Percentiles rank a stretch among this genome's conserved stretches.
Conservation (phyloP, 2,113 vertebrate genomes). For the Cacatua alba region DNA sequence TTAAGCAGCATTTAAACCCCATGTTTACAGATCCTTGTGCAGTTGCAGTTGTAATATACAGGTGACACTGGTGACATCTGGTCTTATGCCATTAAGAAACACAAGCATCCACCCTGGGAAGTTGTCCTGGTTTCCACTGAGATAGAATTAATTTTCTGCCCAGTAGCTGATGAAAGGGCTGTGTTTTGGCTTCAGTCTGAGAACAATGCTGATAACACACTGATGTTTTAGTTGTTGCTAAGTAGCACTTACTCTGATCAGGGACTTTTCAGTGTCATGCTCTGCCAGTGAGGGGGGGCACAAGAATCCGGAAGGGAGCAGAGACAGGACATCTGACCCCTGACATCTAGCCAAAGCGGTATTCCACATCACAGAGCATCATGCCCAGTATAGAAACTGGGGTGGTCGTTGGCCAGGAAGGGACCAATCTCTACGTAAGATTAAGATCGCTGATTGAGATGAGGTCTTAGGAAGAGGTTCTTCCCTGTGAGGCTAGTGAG, state of each 20-base stretch:
- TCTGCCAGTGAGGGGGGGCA: neutral
- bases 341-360: neutral
- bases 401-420: neutral
- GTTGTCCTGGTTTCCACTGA: neutral
- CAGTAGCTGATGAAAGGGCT: neutral
- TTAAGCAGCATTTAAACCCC: neutral
- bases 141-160: neutral
- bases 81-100: neutral
- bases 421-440: neutral
- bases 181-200: neutral
- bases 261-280: neutral
- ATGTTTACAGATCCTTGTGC: neutral
- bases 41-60: neutral
- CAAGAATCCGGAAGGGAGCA: neutral
- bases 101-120: neutral
- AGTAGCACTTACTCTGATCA: neutral
- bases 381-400: neutral
- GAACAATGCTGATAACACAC: neutral
- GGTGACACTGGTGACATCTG: neutral
- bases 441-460: neutral
- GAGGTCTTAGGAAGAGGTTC: neutral
- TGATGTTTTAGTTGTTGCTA: neutral
- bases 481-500: neutral
- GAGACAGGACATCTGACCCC: neutral
- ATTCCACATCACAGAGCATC: neutral